Evolutionary conservation across 1,140 invertebrate species (phyloP), one percentile per base, ranked within the genome.

Genomic region (Ceratoteleas bidentatus): DNA sequence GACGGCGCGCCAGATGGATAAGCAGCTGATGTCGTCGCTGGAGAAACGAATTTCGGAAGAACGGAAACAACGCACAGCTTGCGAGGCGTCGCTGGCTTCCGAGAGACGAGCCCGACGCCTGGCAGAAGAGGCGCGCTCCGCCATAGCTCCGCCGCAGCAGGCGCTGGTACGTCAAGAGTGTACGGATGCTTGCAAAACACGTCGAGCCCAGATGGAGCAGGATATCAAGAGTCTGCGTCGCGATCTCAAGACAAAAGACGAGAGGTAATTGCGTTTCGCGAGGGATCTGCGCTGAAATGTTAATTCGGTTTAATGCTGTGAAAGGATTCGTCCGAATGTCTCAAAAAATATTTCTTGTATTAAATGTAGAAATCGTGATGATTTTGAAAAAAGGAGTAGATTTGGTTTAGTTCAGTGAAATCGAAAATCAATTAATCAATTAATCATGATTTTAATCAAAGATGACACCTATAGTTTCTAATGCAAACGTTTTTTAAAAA

Each of bases 11-110:
- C 95, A 96, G 89, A 92, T 94, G 70, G 97, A 98, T 85, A 96
- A 96, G 89, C 94, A 96, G 82, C 93, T 94, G 53, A 92, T 98
- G 81, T 92, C 93, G 47, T 92, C 93, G 16, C 88, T 96, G 75
- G 97, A 99, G 90, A 94, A 96, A 79, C 94, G 96, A 74, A 92
- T 98, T 56, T 94, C 94, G 56, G 97, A 99, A 74, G 97, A 98
- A 89, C 93, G 96, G 34, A 95, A 96, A 84, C 92, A 94, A 83
- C 94, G 96, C 78, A 92, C 93, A 53, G 92, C 93, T 13, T 92
- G 95, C 24, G 97, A 98, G 89, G 92, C 94, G 66, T 96, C 98
- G 87, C 90, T 98, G 40, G 91, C 93, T 57, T 93, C 94, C 53
- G 96, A 97, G 85, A 93, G 96, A 76, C 93, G 95, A 83, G 94